phyloP scores from a whole-genome alignment of 2,113 vertebrate species.

The Hemicordylus capensis region DNA sequence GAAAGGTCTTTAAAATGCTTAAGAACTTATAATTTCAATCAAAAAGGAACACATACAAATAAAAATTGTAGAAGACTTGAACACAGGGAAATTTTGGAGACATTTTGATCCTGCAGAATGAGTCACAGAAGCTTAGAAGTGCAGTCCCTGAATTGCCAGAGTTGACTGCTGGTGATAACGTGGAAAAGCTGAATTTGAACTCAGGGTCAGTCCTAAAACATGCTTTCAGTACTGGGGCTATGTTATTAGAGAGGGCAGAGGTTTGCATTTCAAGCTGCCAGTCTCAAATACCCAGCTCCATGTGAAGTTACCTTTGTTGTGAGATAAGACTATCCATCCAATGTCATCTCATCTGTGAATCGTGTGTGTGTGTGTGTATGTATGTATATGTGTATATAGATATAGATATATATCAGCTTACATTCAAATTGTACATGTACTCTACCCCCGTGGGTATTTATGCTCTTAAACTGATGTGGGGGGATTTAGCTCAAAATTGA shows the following conservation, averaged over 20 bases:
- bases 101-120: conserved; percentile 5
- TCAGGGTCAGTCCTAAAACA: background rate
- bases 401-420: too few relatives aligned
- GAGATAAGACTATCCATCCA: too few relatives aligned
- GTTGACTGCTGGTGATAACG: background rate
- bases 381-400: too few relatives aligned
- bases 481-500: too few relatives aligned
- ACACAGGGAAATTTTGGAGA: conserved; percentile 23
- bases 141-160: background rate
- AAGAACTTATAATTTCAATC: background rate
- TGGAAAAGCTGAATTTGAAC: background rate
- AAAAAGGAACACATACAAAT: background rate
- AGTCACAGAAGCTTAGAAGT: background rate
- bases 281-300: too few relatives aligned
- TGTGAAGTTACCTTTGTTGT: too few relatives aligned
- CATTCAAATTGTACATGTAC: too few relatives aligned
- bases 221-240: background rate
- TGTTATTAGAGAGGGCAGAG: too few relatives aligned
- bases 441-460: background rate
- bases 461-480: background rate
- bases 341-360: too few relatives aligned
- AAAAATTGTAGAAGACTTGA: background rate
- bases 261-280: too few relatives aligned
- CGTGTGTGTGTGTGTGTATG: too few relatives aligned
- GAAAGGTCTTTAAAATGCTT: background rate